Evolutionary conservation across 2,888 invertebrate genomes (phyloP), one percentile per base, ranked within the genome.

Genomic region (Vesta saturnalis): DNA sequence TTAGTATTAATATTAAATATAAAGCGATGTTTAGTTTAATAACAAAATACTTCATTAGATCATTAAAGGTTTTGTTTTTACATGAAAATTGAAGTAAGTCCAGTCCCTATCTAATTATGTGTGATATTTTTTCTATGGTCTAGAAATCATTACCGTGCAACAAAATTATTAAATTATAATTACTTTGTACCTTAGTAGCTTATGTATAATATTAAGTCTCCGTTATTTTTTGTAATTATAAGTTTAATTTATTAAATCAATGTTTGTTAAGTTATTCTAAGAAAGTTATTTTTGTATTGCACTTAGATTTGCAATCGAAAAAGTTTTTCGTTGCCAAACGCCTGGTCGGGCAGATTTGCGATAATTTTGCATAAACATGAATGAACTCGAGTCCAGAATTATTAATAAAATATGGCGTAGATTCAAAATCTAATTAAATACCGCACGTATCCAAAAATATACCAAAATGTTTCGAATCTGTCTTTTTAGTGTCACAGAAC

Each of bases 311-410:
- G 54, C 35, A 23, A 61, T 46, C 43, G 65, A 23, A 60, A 67
- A 67, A 47, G 58, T 54, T 52, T 55, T 21, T 46, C 18, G 19
- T 39, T 57, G 63, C 67, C 67, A 67, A 67, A 69, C 18, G 69
- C 65, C 62, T 65, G 69, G 62, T 52, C 39, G 56, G 46, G 22
- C 56, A 60, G 49, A 60, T 46, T 22, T 18, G 52, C 39, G 58
- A 61, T 66, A 67, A 65, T 67, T 70, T 67, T 60, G 63, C 62
- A 69, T 63, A 70, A 70, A 63, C 70, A 70, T 70, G 70, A 70
- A 70, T 70, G 70, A 70, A 70, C 70, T 70, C 70, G 60, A 57
- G 47, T 19, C 59, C 23, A 14, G 56, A 35, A 57, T 65, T 69
- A 65, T 65, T 61, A 63, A 70, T 66, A 70, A 55, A 59, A 62